Percentiles rank a stretch among this genome's conserved stretches.
Evolutionary conservation across 2,797 vertebrate species (phyloP).

Genomic region (Chiloscyllium punctatum): DNA sequence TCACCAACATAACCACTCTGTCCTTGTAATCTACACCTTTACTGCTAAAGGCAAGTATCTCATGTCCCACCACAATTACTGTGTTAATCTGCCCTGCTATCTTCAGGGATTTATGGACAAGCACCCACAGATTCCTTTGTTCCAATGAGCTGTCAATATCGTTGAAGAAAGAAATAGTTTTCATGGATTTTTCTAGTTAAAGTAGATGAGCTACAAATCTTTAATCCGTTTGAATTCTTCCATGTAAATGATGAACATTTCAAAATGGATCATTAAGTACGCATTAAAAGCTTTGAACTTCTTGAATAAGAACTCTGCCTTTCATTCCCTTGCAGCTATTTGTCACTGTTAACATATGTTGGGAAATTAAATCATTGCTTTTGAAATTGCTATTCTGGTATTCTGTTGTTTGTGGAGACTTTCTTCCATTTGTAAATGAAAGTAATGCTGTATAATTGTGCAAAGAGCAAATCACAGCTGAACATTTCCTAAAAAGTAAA

Average conservation of each 20-base stretch:
- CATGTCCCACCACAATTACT: too few relatives aligned
- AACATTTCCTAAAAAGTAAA: background rate
- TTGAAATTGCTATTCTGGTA: background rate
- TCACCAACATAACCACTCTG: too few relatives aligned
- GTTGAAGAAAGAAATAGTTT: background rate
- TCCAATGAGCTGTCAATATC: background rate
- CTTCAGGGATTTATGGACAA: too few relatives aligned
- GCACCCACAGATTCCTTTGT: too few relatives aligned
- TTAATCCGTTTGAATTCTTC: background rate
- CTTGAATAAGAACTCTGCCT: background rate
- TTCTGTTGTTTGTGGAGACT: background rate
- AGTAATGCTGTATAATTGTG: background rate
- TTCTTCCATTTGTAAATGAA: background rate
- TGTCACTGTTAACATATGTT: background rate
- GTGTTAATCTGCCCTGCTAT: too few relatives aligned
- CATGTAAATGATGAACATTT: background rate
- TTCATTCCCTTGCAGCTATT: background rate
- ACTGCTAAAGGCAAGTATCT: too few relatives aligned
- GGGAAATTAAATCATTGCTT: background rate
- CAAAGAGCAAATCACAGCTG: background rate
- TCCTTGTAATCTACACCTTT: too few relatives aligned
- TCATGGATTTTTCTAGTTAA: background rate
- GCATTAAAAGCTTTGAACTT: background rate
- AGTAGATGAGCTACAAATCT: background rate
- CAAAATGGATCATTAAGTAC: background rate